phyloP scores from a whole-genome alignment of 2,113 vertebrate genomes.

The Lichenostomus cassidix region DNA sequence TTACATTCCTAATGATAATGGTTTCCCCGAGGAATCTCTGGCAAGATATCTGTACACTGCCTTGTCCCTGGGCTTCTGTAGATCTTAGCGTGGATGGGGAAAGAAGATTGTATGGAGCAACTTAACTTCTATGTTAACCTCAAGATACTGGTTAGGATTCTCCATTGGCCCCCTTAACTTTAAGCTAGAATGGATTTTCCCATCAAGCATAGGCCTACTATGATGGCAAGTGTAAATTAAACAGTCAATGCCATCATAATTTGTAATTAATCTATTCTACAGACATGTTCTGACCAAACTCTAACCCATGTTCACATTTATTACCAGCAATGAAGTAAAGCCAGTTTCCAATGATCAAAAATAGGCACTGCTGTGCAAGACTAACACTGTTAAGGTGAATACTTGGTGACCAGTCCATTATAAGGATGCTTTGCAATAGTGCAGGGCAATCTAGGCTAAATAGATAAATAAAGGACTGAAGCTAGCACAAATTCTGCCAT shows the following conservation, averaged over 20 bases:
- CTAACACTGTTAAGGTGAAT: neutral
- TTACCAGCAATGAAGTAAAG: neutral
- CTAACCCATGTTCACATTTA: neutral
- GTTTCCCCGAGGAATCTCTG: neutral
- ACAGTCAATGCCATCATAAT: neutral
- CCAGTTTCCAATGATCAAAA: neutral
- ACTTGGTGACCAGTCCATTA: neutral
- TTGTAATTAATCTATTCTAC: neutral
- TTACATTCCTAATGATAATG: neutral
- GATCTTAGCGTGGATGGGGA: neutral
- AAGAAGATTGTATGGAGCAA: neutral
- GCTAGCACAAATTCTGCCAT: neutral
- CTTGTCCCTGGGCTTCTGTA: neutral
- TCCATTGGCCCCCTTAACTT: neutral
- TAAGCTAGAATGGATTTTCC: neutral
- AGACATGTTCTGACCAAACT: neutral
- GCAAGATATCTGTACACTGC: neutral
- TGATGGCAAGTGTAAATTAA: neutral
- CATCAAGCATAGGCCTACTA: neutral
- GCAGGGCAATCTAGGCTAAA: neutral
- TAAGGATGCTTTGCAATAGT: neutral
- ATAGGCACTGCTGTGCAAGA: neutral
- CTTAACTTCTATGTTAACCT: neutral
- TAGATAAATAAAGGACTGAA: neutral
- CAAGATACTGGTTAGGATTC: neutral